These are phyloP conservation scores for Microctenopoma lineatum DNA, from an alignment of 2,797 vertebrate genomes.

Conservation along the genomic window DNA sequence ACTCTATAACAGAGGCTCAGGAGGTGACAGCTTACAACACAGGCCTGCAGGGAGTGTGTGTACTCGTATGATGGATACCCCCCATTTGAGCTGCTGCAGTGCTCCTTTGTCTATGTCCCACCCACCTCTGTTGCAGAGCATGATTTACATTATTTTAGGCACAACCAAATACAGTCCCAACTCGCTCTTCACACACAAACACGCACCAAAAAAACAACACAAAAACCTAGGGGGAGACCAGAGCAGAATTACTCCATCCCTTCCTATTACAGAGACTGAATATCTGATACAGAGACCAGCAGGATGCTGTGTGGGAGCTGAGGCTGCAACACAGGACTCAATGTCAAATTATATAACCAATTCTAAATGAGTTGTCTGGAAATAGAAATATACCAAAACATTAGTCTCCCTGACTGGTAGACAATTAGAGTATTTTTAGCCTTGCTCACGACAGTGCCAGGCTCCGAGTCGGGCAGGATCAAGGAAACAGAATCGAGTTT, in stretches of 20 bases:
- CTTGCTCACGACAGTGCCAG: slow-evolving; percentile 2
- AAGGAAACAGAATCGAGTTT: slow-evolving; percentile 13
- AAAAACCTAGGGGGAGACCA: slow-evolving; percentile 55
- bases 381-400: slow-evolving; percentile 55
- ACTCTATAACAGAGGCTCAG: slow-evolving; percentile 34
- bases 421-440: slow-evolving; percentile 43
- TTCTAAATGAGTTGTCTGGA: slow-evolving; percentile 62
- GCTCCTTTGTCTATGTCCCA: slow-evolving; percentile 40
- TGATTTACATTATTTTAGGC: slow-evolving; percentile 59
- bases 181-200: not conserved
- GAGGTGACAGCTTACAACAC: slow-evolving; percentile 23
- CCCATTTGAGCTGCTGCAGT: slow-evolving; percentile 42
- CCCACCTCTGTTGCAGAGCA: slow-evolving; percentile 35
- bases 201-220: not conserved
- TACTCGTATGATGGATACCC: slow-evolving; percentile 25
- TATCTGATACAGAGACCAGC: slow-evolving; percentile 62
- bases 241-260: slow-evolving; percentile 70
- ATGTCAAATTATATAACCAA: slow-evolving; percentile 69
- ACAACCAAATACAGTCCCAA: slow-evolving; percentile 29
- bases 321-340: slow-evolving; percentile 56
- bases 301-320: slow-evolving; percentile 47
- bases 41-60: slow-evolving; percentile 7
- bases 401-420: slow-evolving; percentile 39
- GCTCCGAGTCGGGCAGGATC: slow-evolving; percentile 5
- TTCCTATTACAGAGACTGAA: slow-evolving; percentile 73